Base-by-base conservation (phyloP, 2,797 vertebrate species). In the Chromobotia macracanthus region DNA sequence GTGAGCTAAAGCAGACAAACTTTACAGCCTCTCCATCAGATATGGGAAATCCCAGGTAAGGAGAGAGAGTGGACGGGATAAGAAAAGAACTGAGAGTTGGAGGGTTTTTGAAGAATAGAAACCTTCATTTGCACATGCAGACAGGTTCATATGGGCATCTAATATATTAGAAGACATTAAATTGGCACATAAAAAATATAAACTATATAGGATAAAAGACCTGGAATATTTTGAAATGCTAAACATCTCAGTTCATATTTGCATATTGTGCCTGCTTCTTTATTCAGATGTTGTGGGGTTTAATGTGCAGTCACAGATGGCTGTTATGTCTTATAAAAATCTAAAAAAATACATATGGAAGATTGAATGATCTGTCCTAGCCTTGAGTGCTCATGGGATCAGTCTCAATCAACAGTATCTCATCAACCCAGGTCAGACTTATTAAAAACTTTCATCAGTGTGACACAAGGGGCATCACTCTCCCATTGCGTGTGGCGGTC, bases 1-100 rank as follows among this genome's bases (percentile, higher is more conserved):
- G 84, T 85, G 88, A 90, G 87, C 89, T 88, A 88, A 91, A 89
- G 89, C 87, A 85, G 90, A 92, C 90, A 91, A 93, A 93, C 90
- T 91, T 85, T 84, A 81, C 82, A 82, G 82, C 79, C 75, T 80
- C 81, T 75, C 84, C 70, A 81, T 85, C 84, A 86, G 81, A 81
- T 81, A 80, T 78, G 79, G 50, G 80, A 79, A 74, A 66, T 82
- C 83, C 79, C 86, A 84, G 1, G 83, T 79, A 85, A 41, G 38
- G 38, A 84, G 77, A 38, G 64, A 28, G 8, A 31, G 72, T 66
- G 80, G 38, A 64, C 72, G n/a, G 21, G 35, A 72, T 18, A 55
- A 13, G 35, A n/a, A 58, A 35, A 51, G 55, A 13, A 63, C 55
- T 12, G n/a, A 53, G 61, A 48, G 48, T 80, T 74, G 82, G 75